Conservation (phyloP, 2,113 vertebrate species). For the Triplophysa tibetana region DNA sequence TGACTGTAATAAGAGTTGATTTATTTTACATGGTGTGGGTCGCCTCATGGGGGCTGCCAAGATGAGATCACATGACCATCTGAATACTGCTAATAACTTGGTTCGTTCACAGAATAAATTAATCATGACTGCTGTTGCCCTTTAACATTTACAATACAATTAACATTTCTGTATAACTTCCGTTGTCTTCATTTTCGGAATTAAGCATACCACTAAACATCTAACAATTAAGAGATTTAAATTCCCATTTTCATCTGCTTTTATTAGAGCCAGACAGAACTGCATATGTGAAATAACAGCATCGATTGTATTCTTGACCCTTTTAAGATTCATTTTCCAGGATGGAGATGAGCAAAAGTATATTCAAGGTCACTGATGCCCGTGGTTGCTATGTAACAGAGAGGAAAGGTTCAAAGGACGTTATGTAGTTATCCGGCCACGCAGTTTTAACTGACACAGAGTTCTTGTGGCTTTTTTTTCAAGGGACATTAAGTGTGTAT, state of each 20-base stretch:
- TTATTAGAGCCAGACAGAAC: not conserved
- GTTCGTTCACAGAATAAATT: no score
- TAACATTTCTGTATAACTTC: not conserved
- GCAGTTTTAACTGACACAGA: constrained; percentile 14
- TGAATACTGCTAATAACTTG: no score
- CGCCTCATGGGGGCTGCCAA: no score
- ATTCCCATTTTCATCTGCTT: not conserved
- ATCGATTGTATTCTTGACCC: constrained; percentile 3
- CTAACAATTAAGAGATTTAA: not conserved
- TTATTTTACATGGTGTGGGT: no score
- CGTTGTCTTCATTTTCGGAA: constrained; percentile 33
- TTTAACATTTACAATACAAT: not conserved
- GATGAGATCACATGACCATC: no score
- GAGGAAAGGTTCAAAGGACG: not conserved
- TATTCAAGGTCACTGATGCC: constrained; percentile 21
- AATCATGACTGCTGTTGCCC: not conserved
- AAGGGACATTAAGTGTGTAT: constrained; percentile 82
- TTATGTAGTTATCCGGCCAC: constrained; percentile 24
- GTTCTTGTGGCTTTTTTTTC: constrained; percentile 35
- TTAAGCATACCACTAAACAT: not conserved
- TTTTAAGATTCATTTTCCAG: not conserved
- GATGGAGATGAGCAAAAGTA: not conserved
- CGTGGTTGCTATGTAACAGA: constrained; percentile 13
- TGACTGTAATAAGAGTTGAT: no score
- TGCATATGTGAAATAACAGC: not conserved